phyloP scores from a whole-genome alignment of 2,113 vertebrate genomes.

The Hippocampus comes region DNA sequence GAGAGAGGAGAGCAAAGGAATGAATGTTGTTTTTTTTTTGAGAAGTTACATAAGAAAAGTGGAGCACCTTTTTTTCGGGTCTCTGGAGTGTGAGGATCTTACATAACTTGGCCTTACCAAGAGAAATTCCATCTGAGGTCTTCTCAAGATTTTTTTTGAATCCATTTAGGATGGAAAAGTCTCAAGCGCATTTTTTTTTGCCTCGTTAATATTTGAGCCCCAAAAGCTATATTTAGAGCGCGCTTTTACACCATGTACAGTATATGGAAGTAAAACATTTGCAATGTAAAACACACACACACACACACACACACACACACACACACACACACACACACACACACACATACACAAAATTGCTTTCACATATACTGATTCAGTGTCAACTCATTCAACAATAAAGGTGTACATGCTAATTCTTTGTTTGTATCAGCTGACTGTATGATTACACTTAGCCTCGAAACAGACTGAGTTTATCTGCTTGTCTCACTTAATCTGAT shows the following conservation, averaged over 20 bases:
- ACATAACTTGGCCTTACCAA: conserved; percentile 56
- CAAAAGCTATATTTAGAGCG: conserved; percentile 51
- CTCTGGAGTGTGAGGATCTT: conserved; percentile 47
- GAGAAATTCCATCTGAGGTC: conserved; percentile 58
- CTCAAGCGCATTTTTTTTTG: conserved; percentile 39
- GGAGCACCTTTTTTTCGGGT: conserved; percentile 53
- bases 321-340: too few relatives aligned
- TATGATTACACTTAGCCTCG: neutral
- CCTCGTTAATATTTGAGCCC: conserved; percentile 30
- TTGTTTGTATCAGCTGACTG: neutral
- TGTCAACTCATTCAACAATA: neutral
- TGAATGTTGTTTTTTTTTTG: conserved; percentile 26
- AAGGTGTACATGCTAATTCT: neutral
- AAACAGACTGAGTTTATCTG: neutral
- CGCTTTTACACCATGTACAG: neutral
- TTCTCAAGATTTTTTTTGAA: conserved; percentile 56
- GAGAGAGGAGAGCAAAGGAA: conserved; percentile 17
- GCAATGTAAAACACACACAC: neutral
- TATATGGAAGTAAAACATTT: conserved; percentile 17
- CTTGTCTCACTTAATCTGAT: neutral
- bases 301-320: too few relatives aligned
- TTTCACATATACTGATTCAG: neutral
- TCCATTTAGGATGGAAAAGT: conserved; percentile 51
- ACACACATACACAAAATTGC: too few relatives aligned
- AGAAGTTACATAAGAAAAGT: conserved; percentile 61